Evolutionary conservation across 2,113 vertebrate genomes (phyloP), one percentile per base, ranked within the genome.

Genomic region (Falco punctatus): DNA sequence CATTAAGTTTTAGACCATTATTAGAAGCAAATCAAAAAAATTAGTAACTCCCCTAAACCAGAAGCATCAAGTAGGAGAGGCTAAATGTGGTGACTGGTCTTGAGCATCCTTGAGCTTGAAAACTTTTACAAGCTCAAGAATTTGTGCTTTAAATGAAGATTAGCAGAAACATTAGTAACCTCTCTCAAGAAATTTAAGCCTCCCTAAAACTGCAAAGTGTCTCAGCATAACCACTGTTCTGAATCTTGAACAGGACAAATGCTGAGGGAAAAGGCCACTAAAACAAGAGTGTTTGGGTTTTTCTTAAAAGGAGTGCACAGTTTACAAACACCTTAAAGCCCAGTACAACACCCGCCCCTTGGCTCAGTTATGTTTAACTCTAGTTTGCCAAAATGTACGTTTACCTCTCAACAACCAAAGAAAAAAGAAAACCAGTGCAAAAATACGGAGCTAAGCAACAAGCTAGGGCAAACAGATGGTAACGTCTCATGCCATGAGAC

Each of bases 401-500:
- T 32, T 20, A 52, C 35, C 33, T 64, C 82, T 23, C 72, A 27
- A 15, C 6, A 59, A 18, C 32, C 40, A 23, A 46, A 46, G 22
- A 5, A 14, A 81, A 85, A 49, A 58, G 17, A 70, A 85, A 82
- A 64, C 5, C 86, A 67, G 52, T 23, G 71, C 67, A 89, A 70
- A 83, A 88, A 18, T 6, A 40, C 2, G 1, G 57, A 92, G 44
- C 13, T 32, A 18, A 75, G 46, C 30, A 54, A 61, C 51, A 75
- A 44, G 24, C 32, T 10, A 16, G 28, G 62, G 59, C 40, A 72
- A 21, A 18, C 28, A 61, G 33, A 20, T 13, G 15, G 0, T 0
- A 2, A 9, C 2, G 5, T 13, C 67, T 52, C 40, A 9, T 4
- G 20, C 35, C 51, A 5, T 1, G 5, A 64, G 69, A 23, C 0